Evolutionary conservation across 1,140 invertebrate species (phyloP), one percentile per base, ranked within the genome.

Genomic region (Achroia grisella): DNA sequence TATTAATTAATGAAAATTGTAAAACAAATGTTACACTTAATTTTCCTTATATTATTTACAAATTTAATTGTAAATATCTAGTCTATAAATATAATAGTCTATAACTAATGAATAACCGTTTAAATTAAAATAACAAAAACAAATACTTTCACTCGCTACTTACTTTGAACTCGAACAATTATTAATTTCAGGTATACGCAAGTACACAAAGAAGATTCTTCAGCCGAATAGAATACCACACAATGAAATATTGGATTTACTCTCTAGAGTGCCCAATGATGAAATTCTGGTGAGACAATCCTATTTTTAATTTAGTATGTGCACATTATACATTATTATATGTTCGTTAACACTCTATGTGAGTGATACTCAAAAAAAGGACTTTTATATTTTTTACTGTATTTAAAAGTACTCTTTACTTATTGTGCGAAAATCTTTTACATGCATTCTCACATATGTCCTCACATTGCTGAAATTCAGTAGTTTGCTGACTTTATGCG

Each of bases 231-330:
- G 94, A 44, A 93, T 98, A 70, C 94, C 95, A 6, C 98, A 99
- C 77, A 99, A 98, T 86, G 98, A 99, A 89, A 76, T 99, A 13
- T 84, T 99, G 40, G 97, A 99, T 87, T 93, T 98, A 57, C 87
- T 99, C 34, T 97, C 96, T 0, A 87, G 98, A 58, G 95, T 99
- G 37, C 97, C 97, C 10, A 96, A 97, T 74, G 94, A 98, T 71
- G 93, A 95, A 71, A 92, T 95, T 86, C 87, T 98, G 86, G 92
- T 95, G 78, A 92, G 89, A 27, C 51, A 37, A 37, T 4, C 0
- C 6, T 17, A 17, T 37, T 8, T 15, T 15, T 15, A 23, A 23
- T 23, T 6, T 2, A 23, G 17, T 23, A 3, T 23, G 6, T 3
- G 2, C 17, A 23, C 17, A n/a, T n/a, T n/a, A n/a, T n/a, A n/a